Percentiles rank a stretch among this genome's conserved stretches.
Conservation (phyloP, 2,888 invertebrate genomes). For the Pseudoips prasinana region DNA sequence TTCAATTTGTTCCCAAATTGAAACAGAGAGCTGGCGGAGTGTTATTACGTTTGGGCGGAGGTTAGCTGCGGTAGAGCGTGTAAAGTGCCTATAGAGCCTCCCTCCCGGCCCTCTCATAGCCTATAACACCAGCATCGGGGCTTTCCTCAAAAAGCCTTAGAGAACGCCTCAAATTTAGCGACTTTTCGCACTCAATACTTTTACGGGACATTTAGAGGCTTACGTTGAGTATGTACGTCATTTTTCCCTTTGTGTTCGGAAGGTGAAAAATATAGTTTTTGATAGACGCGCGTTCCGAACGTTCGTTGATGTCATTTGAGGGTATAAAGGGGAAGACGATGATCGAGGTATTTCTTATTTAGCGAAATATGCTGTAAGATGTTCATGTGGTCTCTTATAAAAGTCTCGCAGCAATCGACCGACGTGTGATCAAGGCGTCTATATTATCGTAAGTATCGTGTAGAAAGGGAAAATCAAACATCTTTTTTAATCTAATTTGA, state of each 20-base stretch:
- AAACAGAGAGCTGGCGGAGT: slow-evolving; percentile 78
- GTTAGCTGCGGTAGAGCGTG: slow-evolving; percentile 79
- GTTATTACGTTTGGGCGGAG: slow-evolving; percentile 80
- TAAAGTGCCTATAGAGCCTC: slow-evolving; percentile 78
- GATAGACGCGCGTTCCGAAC: slow-evolving; percentile 46
- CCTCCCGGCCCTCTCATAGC: slow-evolving; percentile 75
- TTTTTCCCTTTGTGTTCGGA: slow-evolving; percentile 46
- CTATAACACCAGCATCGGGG: slow-evolving; percentile 74
- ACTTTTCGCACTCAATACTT: slow-evolving; percentile 77
- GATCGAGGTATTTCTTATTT: slow-evolving; percentile 64
- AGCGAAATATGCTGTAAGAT: slow-evolving; percentile 44
- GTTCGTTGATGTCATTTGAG: slow-evolving; percentile 40
- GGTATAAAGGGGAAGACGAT: slow-evolving; percentile 47
- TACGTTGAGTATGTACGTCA: slow-evolving; percentile 53
- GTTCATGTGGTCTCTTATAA: slow-evolving; percentile 30
- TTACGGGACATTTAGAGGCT: slow-evolving; percentile 71
- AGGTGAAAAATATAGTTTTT: slow-evolving; percentile 54
- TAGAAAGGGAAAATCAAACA: no score
- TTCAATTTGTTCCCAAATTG: slow-evolving; percentile 83
- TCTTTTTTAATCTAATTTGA: no score
- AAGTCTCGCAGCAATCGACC: slow-evolving; percentile 22
- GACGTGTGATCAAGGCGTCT: slow-evolving; percentile 16
- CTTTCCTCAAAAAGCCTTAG: slow-evolving; percentile 76
- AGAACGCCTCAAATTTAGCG: slow-evolving; percentile 78
- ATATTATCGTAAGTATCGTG: no score